Evolutionary conservation across 2,797 vertebrate genomes (phyloP).

Genomic region (Austrolebias charrua): DNA sequence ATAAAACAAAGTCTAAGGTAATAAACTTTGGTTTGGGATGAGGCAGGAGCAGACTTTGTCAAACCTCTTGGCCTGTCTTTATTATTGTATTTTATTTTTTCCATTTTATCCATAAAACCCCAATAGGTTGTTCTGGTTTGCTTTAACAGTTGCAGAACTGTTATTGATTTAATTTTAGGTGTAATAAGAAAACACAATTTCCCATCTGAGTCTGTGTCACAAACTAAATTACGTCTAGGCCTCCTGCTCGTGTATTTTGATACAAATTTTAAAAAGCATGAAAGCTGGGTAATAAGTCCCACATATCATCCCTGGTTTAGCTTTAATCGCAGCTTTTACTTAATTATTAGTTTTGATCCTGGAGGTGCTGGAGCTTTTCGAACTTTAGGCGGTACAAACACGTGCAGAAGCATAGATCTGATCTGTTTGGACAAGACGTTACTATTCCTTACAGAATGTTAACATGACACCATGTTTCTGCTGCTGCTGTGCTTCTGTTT

Average conservation of each 20-base stretch:
- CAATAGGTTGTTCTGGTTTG: background rate
- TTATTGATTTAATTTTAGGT: background rate
- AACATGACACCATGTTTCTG: slow-evolving; percentile 21
- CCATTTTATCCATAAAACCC: too few relatives aligned
- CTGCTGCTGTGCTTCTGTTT: slow-evolving; percentile 8
- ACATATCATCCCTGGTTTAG: background rate
- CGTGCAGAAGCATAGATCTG: slow-evolving; percentile 13
- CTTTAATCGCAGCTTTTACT: slow-evolving; percentile 3
- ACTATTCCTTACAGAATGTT: slow-evolving; percentile 16
- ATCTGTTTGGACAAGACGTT: slow-evolving; percentile 17
- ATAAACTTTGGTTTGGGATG: too few relatives aligned
- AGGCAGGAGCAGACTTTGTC: too few relatives aligned
- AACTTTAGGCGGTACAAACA: slow-evolving; percentile 28
- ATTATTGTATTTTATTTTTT: too few relatives aligned
- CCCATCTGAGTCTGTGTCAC: slow-evolving; percentile 4
- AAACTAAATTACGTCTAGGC: slow-evolving; percentile 10
- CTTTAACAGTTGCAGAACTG: background rate
- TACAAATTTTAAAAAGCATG: slow-evolving; percentile 7
- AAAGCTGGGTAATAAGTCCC: slow-evolving; percentile 2
- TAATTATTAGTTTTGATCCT: background rate
- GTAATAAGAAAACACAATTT: background rate
- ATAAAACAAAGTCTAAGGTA: too few relatives aligned
- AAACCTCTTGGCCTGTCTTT: too few relatives aligned
- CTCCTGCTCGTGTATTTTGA: slow-evolving; percentile 5
- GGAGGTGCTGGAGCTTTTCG: slow-evolving; percentile 14